Percentiles rank a stretch among this genome's conserved stretches.
Conservation (phyloP, 2,888 invertebrate species). For the Drosophila borborema region DNA sequence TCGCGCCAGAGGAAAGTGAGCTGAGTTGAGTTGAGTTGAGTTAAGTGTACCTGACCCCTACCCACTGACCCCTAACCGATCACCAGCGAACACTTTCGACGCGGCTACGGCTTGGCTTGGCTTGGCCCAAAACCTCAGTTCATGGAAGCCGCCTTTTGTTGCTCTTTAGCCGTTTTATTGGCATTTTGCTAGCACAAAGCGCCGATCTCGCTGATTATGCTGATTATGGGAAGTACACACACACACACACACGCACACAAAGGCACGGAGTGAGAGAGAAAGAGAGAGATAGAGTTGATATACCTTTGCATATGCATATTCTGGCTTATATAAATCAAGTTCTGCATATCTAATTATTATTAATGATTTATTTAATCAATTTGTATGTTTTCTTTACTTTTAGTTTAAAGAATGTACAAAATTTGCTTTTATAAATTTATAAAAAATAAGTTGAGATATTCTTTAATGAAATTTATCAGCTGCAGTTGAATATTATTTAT, state of each 20-base stretch:
- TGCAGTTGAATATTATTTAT: no score
- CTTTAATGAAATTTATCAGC: no score
- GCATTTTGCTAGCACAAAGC: slow-evolving; percentile 75
- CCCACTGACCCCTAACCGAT: slow-evolving; percentile 48
- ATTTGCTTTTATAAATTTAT: not conserved
- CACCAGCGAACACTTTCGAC: slow-evolving; percentile 69
- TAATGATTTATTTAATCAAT: not conserved
- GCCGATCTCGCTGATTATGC: slow-evolving; percentile 80
- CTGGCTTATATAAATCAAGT: not conserved
- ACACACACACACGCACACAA: slow-evolving; percentile 9
- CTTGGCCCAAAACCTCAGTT: slow-evolving; percentile 46
- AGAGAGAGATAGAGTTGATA: not conserved
- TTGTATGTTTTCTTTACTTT: not conserved
- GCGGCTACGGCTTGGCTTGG: not conserved
- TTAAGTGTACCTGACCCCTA: slow-evolving; percentile 34
- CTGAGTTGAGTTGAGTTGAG: not conserved
- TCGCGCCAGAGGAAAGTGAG: slow-evolving; percentile 34
- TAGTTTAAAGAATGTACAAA: no score
- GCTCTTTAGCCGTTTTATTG: slow-evolving; percentile 62
- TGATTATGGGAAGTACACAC: slow-evolving; percentile 64
- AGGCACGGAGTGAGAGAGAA: not conserved
- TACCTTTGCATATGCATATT: not conserved
- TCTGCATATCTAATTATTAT: not conserved
- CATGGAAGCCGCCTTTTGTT: slow-evolving; percentile 61
- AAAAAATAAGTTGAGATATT: not conserved